phyloP scores from a whole-genome alignment of 1,140 invertebrate species.

The Hyles vespertilio region DNA sequence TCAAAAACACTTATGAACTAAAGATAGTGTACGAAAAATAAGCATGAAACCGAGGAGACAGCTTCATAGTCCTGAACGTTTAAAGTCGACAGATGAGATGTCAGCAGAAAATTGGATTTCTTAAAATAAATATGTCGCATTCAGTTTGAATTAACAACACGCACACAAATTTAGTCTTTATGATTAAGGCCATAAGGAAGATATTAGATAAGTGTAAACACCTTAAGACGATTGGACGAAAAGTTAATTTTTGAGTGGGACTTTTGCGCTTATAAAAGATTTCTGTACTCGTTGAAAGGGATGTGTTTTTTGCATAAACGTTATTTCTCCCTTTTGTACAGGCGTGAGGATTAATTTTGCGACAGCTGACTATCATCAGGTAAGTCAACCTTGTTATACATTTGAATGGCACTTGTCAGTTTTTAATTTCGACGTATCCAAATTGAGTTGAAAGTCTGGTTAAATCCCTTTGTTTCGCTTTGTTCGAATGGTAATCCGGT shows the following conservation, averaged over 20 bases:
- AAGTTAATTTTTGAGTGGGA: slow-evolving; percentile 66
- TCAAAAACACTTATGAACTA: slow-evolving; percentile 27
- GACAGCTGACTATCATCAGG: slow-evolving; percentile 29
- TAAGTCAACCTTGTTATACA: slow-evolving; percentile 51
- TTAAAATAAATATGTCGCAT: slow-evolving; percentile 73
- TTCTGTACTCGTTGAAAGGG: slow-evolving; percentile 49
- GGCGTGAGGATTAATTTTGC: slow-evolving; percentile 43
- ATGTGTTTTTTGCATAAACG: slow-evolving; percentile 46
- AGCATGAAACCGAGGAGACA: slow-evolving; percentile 66
- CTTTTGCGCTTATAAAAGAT: slow-evolving; percentile 61
- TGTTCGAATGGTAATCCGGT: slow-evolving; percentile 33
- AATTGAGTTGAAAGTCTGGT: slow-evolving; percentile 28
- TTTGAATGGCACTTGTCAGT: slow-evolving; percentile 48
- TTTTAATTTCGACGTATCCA: slow-evolving; percentile 34
- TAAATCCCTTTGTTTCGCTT: slow-evolving; percentile 47
- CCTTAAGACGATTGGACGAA: slow-evolving; percentile 35
- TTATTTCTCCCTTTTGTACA: slow-evolving; percentile 36
- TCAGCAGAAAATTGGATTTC: slow-evolving; percentile 75
- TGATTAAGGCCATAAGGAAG: slow-evolving; percentile 13
- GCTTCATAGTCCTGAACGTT: slow-evolving; percentile 56
- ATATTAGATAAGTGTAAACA: slow-evolving; percentile 13
- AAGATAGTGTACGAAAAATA: slow-evolving; percentile 50
- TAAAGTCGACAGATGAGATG: slow-evolving; percentile 74
- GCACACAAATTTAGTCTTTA: slow-evolving; percentile 28
- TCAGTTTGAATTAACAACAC: slow-evolving; percentile 42